phyloP scores from a whole-genome alignment of 2,888 invertebrate species.

The Nesidiocoris tenuis region DNA sequence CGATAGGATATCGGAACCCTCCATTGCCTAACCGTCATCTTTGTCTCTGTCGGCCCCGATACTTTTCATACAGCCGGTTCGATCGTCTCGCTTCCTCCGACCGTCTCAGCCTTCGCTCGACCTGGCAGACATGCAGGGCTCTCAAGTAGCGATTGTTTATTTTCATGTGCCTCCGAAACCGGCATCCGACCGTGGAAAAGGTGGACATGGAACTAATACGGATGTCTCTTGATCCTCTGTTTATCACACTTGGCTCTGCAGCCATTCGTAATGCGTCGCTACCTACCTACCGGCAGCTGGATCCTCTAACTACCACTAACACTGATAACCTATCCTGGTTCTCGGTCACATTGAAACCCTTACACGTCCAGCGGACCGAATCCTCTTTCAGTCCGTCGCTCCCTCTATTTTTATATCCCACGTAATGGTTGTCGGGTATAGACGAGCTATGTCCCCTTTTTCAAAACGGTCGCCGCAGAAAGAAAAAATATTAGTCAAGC shows the following conservation, averaged over 20 bases:
- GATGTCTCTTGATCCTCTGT: background rate
- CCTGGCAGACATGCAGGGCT: background rate
- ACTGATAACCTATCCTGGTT: too few species aligned
- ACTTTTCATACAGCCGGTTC: background rate
- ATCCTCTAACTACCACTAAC: background rate
- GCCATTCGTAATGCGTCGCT: background rate
- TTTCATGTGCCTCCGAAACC: constrained; percentile 4
- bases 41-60: background rate
- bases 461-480: background rate
- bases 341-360: background rate
- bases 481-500: too few species aligned
- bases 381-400: too few species aligned
- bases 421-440: background rate
- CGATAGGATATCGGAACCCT: background rate
- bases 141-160: constrained; percentile 18
- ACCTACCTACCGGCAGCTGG: background rate
- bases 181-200: background rate
- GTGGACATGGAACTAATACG: background rate
- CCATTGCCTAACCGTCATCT: background rate
- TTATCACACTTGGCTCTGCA: background rate
- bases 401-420: background rate
- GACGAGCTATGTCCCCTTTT: background rate
- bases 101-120: background rate
- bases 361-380: background rate
- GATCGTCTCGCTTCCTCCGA: background rate